Evolutionary conservation across 2,888 invertebrate species (phyloP).

Genomic region (Argynnis bischoffii): DNA sequence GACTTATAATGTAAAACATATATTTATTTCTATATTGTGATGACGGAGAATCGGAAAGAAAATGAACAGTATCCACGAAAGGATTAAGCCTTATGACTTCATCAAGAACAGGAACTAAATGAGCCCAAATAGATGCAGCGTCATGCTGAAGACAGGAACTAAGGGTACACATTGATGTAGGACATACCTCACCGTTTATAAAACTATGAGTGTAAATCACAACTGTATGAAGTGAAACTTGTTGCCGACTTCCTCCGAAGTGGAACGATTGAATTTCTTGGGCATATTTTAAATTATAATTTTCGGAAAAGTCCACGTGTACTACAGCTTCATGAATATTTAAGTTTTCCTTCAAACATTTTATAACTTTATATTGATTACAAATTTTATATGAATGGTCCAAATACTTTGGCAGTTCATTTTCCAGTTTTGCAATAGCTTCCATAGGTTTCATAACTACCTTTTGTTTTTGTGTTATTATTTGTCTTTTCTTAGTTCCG

Average conservation of each 20-base stretch:
- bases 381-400: conserved; percentile 26
- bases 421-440: conserved; percentile 29
- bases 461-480: conserved; percentile 21
- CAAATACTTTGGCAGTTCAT: conserved; percentile 20
- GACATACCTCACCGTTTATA: conserved; percentile 26
- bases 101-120: conserved; percentile 27
- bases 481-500: conserved; percentile 20
- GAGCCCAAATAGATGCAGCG: conserved; percentile 35
- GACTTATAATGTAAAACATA: conserved; percentile 27
- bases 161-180: conserved; percentile 36
- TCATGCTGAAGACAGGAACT: conserved; percentile 37
- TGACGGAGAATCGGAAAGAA: conserved; percentile 25
- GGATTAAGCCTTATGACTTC: conserved; percentile 27
- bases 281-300: conserved; percentile 41
- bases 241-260: conserved; percentile 41
- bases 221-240: conserved; percentile 41
- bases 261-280: conserved; percentile 42
- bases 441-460: conserved; percentile 9
- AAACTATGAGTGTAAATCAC: conserved; percentile 39
- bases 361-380: conserved; percentile 31
- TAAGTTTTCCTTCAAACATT: conserved; percentile 22
- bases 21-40: conserved; percentile 30
- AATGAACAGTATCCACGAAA: conserved; percentile 26
- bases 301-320: conserved; percentile 44
- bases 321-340: conserved; percentile 30